These are phyloP conservation scores for Morus bassanus DNA, from an alignment of 2,797 vertebrate genomes.

Conservation along the genomic window DNA sequence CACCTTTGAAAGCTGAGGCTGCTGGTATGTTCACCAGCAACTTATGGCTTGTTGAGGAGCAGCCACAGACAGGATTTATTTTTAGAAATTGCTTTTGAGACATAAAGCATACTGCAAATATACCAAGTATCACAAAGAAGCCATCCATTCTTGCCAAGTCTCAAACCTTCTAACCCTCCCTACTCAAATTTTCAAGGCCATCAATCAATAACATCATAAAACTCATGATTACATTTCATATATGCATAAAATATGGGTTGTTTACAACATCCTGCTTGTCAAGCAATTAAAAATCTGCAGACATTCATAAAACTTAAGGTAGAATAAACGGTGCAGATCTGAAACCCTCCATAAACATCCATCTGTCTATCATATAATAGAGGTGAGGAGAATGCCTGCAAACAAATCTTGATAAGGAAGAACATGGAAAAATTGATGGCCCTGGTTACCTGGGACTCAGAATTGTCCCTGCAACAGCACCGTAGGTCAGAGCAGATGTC, in stretches of 20 bases:
- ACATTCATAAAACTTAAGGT: not conserved
- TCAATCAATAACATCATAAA: conserved; percentile 2
- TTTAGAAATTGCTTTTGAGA: not conserved
- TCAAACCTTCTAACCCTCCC: not conserved
- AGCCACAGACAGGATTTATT: not conserved
- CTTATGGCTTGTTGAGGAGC: not conserved
- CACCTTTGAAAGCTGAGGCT: not conserved
- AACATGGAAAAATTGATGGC: not conserved
- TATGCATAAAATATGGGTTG: conserved; percentile 8
- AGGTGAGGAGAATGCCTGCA: not conserved
- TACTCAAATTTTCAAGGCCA: not conserved
- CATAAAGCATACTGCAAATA: not conserved
- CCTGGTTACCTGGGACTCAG: not conserved
- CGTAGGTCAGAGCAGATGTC: not conserved
- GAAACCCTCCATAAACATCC: conserved; percentile 13
- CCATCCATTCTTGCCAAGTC: not conserved
- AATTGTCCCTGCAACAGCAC: not conserved
- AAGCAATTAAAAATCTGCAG: conserved; percentile 12
- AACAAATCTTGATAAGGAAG: not conserved
- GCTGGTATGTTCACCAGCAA: not conserved
- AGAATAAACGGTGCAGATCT: not conserved
- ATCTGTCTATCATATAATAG: not conserved
- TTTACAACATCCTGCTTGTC: conserved; percentile 1
- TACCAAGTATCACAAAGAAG: not conserved
- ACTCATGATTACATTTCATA: not conserved